phyloP scores from a whole-genome alignment of 2,113 vertebrate species.

The Cyanoramphus novaezelandiae region DNA sequence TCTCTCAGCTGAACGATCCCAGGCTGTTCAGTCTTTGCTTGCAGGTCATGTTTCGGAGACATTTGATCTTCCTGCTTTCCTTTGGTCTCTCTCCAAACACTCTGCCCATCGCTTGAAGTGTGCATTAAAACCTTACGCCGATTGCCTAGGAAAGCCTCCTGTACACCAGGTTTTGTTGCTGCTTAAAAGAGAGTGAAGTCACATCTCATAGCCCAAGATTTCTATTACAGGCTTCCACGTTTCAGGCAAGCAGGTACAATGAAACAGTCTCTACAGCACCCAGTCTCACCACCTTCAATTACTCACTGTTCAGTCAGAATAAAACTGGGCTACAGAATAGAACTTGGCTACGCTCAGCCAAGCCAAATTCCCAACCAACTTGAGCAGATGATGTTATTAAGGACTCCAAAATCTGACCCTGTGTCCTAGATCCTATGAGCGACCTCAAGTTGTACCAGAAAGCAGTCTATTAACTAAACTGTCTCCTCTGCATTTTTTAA shows the following conservation, averaged over 20 bases:
- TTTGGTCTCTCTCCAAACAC: conserved; percentile 18
- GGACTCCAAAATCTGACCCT: not conserved
- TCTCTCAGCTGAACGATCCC: not conserved
- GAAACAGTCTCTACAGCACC: not conserved
- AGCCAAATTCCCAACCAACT: not conserved
- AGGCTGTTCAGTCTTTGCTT: conserved; percentile 23
- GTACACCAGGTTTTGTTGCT: not conserved
- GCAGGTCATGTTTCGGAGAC: not conserved
- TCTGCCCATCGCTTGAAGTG: conserved; percentile 11
- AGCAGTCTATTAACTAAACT: conserved; percentile 30
- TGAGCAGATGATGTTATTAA: not conserved
- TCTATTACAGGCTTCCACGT: not conserved
- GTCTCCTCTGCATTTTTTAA: not conserved
- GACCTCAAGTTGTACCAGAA: conserved; percentile 2
- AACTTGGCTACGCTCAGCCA: not conserved
- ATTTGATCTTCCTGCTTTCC: conserved; percentile 30
- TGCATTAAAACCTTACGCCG: not conserved
- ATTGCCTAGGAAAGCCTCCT: conserved; percentile 13
- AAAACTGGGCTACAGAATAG: not conserved
- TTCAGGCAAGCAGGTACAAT: not conserved
- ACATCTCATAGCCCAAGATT: not conserved
- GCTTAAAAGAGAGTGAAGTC: not conserved
- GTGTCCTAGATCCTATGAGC: not conserved
- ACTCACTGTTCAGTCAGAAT: not conserved
- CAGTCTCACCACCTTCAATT: not conserved